Conservation (phyloP, 2,113 vertebrate species). For the Pseudorectes ferrugineus region DNA sequence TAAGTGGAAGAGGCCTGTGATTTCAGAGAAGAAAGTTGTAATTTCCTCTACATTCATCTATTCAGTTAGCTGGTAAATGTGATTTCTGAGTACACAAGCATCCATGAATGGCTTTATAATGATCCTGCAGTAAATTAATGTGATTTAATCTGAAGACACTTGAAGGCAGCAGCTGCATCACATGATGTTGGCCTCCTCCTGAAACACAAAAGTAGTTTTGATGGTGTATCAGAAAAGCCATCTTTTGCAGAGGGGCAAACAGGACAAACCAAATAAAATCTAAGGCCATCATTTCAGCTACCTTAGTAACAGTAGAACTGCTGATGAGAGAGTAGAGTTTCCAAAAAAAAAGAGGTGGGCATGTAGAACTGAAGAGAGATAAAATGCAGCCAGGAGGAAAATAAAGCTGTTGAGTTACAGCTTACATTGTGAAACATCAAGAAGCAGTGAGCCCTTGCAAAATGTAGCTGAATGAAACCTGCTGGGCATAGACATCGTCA, state of each 20-base stretch:
- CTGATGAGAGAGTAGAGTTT: not conserved
- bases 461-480: not conserved
- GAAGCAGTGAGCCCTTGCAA: not conserved
- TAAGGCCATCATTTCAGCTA: not conserved
- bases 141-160: slow-evolving; percentile 58
- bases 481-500: not conserved
- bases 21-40: slow-evolving; percentile 61
- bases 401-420: not conserved
- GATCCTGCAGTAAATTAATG: slow-evolving; percentile 62
- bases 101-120: slow-evolving; percentile 54
- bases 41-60: slow-evolving; percentile 55
- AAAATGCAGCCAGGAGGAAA: not conserved
- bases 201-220: not conserved
- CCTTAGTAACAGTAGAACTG: not conserved
- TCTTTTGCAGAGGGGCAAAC: not conserved
- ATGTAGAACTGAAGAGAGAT: not conserved
- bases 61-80: slow-evolving; percentile 58
- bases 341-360: not conserved
- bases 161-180: slow-evolving; percentile 51
- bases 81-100: slow-evolving; percentile 59
- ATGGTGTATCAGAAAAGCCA: not conserved
- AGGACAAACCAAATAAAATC: not conserved
- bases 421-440: not conserved
- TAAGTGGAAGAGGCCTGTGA: slow-evolving; percentile 52
- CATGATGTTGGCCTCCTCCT: not conserved